Base-by-base conservation (phyloP, 2,797 vertebrate species). In the Bucorvus abyssinicus region DNA sequence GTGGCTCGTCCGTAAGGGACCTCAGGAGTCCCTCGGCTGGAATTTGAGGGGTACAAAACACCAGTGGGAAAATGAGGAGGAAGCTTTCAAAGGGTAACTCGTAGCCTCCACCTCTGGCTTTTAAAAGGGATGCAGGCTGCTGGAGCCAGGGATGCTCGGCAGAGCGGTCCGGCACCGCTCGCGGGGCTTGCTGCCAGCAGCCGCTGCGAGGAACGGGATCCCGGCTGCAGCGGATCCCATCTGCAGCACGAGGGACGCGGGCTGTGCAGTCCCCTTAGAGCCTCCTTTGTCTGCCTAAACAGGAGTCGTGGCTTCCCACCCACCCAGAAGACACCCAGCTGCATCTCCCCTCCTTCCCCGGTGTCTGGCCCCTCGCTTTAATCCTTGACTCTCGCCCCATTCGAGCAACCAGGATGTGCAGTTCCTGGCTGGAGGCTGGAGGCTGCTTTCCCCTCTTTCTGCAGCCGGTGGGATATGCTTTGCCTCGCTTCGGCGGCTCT, bases 281-380 rank as follows among this genome's bases (percentile, higher is more conserved):
- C 44, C 36, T 36, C 5, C 13, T 34, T 47, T 7, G 7, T 27
- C 45, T 1, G 1, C 12, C 45, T 52, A 7, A 44, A 23, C 4
- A 49, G 34, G 59, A 55, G 49, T n/a, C 7, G 2, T 14, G 6
- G 3, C 40, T 89, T 19, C 22, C 56, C 49, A 7, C 7, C 24
- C 20, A 6, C 20, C 45, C 60, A 59, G 60, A 52, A 88, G n/a
- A 38, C 68, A 16, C 38, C 16, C 38, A 30, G 68, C 9, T 57
- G 0, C 1, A 4, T 18, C 59, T 60, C 14, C 67, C 8, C 0
- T 30, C 63, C 17, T 1, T n/a, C 44, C 8, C 38, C 16, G 9
- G 18, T 16, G 22, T 12, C 65, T 59, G 56, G 36, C 18, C 57
- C 20, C 50, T 40, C 16, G 2, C 29, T 82, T 16, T 15, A 50